A percentile compares a stretch with the other conserved stretches of the same genome.
These are phyloP conservation scores for Trogon melanurus DNA, from an alignment of 2,113 vertebrate genomes.

Conservation along the genomic window DNA sequence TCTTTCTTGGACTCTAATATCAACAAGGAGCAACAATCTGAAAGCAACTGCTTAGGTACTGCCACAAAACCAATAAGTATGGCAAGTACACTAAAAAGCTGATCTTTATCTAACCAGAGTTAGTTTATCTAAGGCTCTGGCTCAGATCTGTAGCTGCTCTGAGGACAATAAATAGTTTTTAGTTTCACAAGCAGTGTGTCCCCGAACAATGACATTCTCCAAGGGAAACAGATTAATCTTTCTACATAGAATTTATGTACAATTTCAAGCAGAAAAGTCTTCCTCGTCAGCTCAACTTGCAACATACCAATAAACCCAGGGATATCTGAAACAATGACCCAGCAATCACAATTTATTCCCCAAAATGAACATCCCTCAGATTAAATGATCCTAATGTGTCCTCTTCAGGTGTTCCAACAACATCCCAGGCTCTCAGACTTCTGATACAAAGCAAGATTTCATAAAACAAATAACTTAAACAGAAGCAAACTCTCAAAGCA, in stretches of 20 bases:
- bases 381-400: neutral
- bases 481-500: neutral
- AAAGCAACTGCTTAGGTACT: neutral
- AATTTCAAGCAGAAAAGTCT: neutral
- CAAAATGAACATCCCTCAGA: neutral
- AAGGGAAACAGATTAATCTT: neutral
- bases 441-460: neutral
- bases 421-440: neutral
- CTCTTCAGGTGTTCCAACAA: neutral
- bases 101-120: neutral
- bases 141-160: neutral
- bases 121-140: neutral
- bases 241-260: neutral
- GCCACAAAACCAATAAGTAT: neutral
- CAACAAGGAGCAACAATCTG: neutral
- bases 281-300: neutral
- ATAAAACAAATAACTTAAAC: neutral
- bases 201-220: neutral
- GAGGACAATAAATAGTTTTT: neutral
- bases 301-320: neutral
- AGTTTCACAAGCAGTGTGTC: neutral
- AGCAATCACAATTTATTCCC: accelerated
- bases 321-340: neutral
- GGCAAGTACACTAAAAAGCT: neutral
- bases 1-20: neutral